phyloP scores from a whole-genome alignment of 1,140 invertebrate genomes.

The Pogonomyrmex barbatus region DNA sequence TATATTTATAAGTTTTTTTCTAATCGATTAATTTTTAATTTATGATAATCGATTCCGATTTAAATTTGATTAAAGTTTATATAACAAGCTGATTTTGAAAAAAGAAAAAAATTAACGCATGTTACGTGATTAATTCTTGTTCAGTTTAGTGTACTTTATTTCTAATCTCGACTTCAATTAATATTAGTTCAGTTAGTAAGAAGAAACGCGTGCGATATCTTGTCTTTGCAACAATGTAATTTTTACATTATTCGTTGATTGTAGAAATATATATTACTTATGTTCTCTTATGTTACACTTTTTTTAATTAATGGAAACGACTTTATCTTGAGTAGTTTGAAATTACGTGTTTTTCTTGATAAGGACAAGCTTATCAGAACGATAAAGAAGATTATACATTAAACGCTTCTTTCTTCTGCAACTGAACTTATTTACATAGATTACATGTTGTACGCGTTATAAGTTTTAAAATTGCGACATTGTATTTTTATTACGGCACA shows the following conservation, averaged over 20 bases:
- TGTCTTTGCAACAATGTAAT: background rate
- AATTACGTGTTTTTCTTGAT: conserved; percentile 14
- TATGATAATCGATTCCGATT: background rate
- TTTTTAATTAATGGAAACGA: conserved; percentile 45
- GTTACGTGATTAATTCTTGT: background rate
- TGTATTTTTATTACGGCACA: background rate
- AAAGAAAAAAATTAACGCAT: background rate
- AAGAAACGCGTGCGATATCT: background rate
- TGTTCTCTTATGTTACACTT: background rate
- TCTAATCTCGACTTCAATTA: background rate
- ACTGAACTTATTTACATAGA: conserved; percentile 26
- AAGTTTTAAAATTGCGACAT: background rate
- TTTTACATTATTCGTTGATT: background rate
- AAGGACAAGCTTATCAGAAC: conserved; percentile 7
- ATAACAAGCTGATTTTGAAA: background rate
- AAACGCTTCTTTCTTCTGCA: background rate
- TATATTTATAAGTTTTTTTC: no score
- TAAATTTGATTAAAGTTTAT: background rate
- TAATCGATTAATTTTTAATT: background rate
- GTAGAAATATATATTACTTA: conserved; percentile 10
- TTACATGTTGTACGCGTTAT: background rate
- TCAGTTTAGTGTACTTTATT: background rate
- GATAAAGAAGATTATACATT: conserved; percentile 28
- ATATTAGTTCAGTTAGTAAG: background rate
- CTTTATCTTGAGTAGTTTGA: conserved; percentile 5